phyloP scores from a whole-genome alignment of 2,888 invertebrate genomes.

The Prosopocoilus inquinatus region DNA sequence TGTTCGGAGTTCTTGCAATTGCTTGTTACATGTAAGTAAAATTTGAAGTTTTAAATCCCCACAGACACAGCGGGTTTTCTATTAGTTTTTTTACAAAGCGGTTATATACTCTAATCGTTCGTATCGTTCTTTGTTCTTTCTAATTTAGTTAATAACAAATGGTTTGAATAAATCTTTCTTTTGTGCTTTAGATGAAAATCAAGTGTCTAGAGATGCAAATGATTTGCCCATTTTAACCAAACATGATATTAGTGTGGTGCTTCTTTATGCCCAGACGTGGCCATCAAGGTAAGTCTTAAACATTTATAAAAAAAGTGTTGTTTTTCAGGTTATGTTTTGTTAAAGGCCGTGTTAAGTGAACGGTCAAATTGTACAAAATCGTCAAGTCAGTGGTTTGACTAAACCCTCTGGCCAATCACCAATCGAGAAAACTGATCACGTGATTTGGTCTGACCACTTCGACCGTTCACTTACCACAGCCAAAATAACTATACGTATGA shows the following conservation, averaged over 20 bases:
- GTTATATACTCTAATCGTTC: background rate
- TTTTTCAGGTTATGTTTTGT: background rate
- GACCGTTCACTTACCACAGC: too few relatives aligned
- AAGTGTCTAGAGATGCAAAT: conserved; percentile 73
- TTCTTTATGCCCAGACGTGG: conserved; percentile 86
- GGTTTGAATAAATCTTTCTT: background rate
- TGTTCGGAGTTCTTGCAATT: conserved; percentile 92
- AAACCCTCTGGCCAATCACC: too few relatives aligned
- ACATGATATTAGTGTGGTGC: conserved; percentile 79
- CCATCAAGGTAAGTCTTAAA: conserved; percentile 68
- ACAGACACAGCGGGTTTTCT: background rate
- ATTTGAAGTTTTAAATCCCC: conserved; percentile 11
- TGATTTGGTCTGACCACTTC: too few relatives aligned
- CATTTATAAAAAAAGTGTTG: background rate
- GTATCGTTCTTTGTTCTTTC: background rate
- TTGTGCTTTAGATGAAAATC: conserved; percentile 69
- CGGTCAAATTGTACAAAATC: too few relatives aligned
- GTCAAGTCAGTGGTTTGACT: too few relatives aligned
- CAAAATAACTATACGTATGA: too few relatives aligned
- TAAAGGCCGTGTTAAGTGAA: too few relatives aligned
- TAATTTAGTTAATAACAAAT: background rate
- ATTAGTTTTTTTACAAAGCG: background rate
- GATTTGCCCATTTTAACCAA: conserved; percentile 73
- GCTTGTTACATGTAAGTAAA: conserved; percentile 75
- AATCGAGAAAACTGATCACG: too few relatives aligned